Evolutionary conservation across 2,113 vertebrate species (phyloP).

Genomic region (Ciconia maguari): DNA sequence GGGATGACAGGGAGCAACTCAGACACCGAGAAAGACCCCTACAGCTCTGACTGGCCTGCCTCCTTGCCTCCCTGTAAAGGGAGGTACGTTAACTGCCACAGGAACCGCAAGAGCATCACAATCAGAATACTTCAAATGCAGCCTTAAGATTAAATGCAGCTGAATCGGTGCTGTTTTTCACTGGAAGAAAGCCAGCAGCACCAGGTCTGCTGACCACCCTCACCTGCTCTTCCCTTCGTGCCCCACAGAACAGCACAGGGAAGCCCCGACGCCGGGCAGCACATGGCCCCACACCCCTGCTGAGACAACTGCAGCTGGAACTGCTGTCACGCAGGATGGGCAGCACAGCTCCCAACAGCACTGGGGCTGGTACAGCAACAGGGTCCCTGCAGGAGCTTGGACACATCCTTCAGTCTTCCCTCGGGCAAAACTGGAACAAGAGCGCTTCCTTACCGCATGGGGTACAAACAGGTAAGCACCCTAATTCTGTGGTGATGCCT

Average conservation of each 20-base stretch:
- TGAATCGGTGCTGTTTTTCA: background rate
- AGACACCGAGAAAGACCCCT: background rate
- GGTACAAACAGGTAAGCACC: background rate
- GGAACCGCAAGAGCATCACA: background rate
- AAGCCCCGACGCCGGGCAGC: rapidly evolving
- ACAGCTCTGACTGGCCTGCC: background rate
- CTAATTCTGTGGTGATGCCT: background rate
- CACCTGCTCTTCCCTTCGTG: background rate
- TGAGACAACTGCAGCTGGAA: background rate
- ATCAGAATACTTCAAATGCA: background rate
- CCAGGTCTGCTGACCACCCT: background rate
- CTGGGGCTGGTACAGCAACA: background rate
- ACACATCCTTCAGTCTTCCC: background rate
- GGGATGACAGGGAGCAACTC: background rate
- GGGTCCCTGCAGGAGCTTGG: background rate
- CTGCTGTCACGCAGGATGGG: background rate
- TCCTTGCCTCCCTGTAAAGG: background rate
- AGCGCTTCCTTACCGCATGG: background rate
- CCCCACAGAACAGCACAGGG: background rate
- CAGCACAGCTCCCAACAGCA: background rate
- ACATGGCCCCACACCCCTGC: rapidly evolving
- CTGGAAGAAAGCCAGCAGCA: background rate
- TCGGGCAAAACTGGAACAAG: background rate
- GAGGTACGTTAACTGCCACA: background rate
- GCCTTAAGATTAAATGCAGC: background rate